Evolutionary conservation across 2,888 invertebrate genomes (phyloP), one percentile per base, ranked within the genome.

Genomic region (Endotricha flammealis): DNA sequence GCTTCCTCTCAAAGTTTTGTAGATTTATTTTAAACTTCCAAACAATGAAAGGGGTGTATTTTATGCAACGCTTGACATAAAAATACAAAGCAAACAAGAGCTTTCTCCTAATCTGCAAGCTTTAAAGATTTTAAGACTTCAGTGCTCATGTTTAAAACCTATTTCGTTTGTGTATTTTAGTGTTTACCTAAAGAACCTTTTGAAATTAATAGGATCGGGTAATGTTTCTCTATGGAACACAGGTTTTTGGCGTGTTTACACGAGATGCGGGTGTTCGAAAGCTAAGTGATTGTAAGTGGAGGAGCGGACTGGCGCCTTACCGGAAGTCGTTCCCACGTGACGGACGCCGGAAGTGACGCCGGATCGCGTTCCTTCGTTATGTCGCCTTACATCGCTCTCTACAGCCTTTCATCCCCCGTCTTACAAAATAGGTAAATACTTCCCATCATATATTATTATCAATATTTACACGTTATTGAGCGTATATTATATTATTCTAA

Each of bases 281-380:
- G 69, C 69, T 82, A 82, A 83, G 83, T 85, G 85, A 83, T 81
- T 82, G 83, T 83, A 79, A 82, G 79, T 78, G 72, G 67, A 71
- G 68, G 57, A 61, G 64, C 62, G 65, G 58, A 57, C 73, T 76
- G 81, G 82, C 85, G 85, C 83, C 82, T 58, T 53, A 51, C 71
- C 81, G 85, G 85, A 86, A 82, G 82, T 79, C 74, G 73, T 81
- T 80, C 65, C 79, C 75, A 70, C 80, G 77, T 79, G 82, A 81
- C 80, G 81, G 76, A 73, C 79, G 77, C 75, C 83, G 85, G 85
- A 85, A 73, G 71, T 71, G 74, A 76, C 72, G 70, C 72, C 64
- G 74, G 82, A 81, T 80, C 78, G 73, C 60, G 72, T 79, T 78
- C 66, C 80, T 75, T 75, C 74, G 70, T 75, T 74, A 74, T 70